Evolutionary conservation across 2,888 invertebrate species (phyloP), one percentile per base, ranked within the genome.

Genomic region (Malthinus seriepunctatus): DNA sequence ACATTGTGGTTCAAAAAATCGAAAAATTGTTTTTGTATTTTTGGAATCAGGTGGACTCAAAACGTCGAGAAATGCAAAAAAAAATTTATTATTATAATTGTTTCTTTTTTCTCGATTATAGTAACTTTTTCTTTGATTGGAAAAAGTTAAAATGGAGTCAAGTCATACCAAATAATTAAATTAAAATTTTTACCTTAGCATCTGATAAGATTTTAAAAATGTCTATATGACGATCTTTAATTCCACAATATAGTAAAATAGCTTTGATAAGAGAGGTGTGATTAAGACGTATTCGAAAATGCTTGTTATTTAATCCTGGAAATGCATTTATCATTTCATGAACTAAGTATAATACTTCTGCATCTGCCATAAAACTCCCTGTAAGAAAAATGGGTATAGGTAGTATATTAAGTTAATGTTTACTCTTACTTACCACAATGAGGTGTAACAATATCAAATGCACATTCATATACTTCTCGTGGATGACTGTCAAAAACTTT

Each of bases 381-480:
- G 67, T 52, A 74, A 72, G 51, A 59, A 55, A 56, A 34, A 9
- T 50, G 9, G 38, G 5, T 23, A 23, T 23, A 5, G 5, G 23
- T 5, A 23, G 5, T 23, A 23, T 23, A 23, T 2, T 23, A 23
- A 23, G 3, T 11, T 5, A 23, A 15, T n/a, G 11, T 45, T 37
- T 15, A 42, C 39, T 32, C 32, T 34, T 74, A 82, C 32, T 34
- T 74, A 82, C 88, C 88, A 56, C 85, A 81, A 59, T 82, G 86
- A 1, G 93, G 87, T 3, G 91, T 89, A 32, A 97, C 89, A 59
- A 97, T 92, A 77, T 97, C 97, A 77, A 96, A 96, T 1, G 93
- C 93, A 77, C 95, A 95, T 77, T 96, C 95, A 55, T 89, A 88
- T 11, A 92, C 83, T 79, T 97, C 95, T 62, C 89, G 84, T 0